A percentile compares a stretch with the other conserved stretches of the same genome.
These are phyloP conservation scores for Sebastes matsubarae DNA, from an alignment of 2,797 vertebrate species.

Conservation along the genomic window DNA sequence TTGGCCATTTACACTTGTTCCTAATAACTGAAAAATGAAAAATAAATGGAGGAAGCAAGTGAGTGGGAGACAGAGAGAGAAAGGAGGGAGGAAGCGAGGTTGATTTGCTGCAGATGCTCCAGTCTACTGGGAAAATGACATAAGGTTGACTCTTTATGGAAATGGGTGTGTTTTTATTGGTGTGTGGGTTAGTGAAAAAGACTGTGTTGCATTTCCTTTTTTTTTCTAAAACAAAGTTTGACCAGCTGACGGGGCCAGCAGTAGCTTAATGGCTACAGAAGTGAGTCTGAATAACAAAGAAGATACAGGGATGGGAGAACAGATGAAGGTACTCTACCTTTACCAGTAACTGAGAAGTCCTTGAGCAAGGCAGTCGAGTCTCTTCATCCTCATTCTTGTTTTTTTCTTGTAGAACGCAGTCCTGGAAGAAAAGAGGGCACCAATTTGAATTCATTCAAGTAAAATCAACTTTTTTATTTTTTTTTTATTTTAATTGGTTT, in stretches of 20 bases:
- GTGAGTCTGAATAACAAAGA: background rate
- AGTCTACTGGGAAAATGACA: conserved; percentile 60
- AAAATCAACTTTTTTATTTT: background rate
- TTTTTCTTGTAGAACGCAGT: background rate
- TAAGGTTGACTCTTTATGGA: conserved; percentile 48
- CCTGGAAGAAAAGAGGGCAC: background rate
- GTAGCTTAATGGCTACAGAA: background rate
- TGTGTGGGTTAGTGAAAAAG: conserved; percentile 44
- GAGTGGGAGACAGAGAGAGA: conserved; percentile 42
- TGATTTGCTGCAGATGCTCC: conserved; percentile 74
- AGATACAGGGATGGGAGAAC: background rate
- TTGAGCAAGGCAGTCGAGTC: background rate
- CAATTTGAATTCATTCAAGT: background rate
- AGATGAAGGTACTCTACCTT: background rate
- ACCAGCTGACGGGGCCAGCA: background rate
- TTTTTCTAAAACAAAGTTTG: conserved; percentile 9
- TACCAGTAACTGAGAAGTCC: background rate
- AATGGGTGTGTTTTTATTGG: conserved; percentile 51
- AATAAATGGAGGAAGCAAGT: conserved; percentile 20
- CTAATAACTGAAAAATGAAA: conserved; percentile 44
- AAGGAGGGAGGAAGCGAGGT: conserved; percentile 25
- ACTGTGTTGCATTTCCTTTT: background rate
- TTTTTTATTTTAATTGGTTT: background rate
- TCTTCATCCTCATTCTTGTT: background rate
- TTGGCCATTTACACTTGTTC: conserved; percentile 38